Conservation (phyloP, 2,888 invertebrate genomes). For the Eupithecia abbreviata region DNA sequence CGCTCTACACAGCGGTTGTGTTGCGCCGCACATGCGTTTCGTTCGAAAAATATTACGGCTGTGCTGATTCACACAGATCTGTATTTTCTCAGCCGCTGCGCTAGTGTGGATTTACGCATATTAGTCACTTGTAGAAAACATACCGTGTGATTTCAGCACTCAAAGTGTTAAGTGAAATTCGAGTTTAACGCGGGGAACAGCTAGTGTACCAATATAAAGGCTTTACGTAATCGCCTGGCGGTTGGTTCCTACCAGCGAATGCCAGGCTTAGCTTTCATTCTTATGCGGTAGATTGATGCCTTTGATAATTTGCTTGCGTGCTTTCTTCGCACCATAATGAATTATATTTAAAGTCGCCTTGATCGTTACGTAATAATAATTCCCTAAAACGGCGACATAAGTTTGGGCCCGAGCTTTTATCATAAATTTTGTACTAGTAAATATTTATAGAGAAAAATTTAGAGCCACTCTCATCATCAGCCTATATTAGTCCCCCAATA, state of each 20-base stretch:
- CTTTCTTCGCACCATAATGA: slow-evolving; percentile 18
- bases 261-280: slow-evolving; percentile 6
- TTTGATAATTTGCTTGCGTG: slow-evolving; percentile 23
- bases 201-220: neutral
- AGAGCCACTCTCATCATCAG: neutral
- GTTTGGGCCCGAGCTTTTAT: neutral
- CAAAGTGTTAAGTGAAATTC: no score
- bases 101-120: no score
- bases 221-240: neutral
- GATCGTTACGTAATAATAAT: neutral
- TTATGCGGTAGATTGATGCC: slow-evolving; percentile 18
- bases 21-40: no score
- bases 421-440: neutral
- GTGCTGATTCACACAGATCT: no score
- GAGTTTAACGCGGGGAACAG: no score
- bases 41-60: no score
- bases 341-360: neutral
- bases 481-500: no score
- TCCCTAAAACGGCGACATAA: neutral
- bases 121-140: no score
- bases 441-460: neutral
- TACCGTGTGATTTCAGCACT: no score
- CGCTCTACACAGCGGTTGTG: no score
- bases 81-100: no score
- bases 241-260: neutral